A percentile compares a stretch with the other conserved stretches of the same genome.
Conservation (phyloP, 2,888 invertebrate genomes). For the Netelia melanura region DNA sequence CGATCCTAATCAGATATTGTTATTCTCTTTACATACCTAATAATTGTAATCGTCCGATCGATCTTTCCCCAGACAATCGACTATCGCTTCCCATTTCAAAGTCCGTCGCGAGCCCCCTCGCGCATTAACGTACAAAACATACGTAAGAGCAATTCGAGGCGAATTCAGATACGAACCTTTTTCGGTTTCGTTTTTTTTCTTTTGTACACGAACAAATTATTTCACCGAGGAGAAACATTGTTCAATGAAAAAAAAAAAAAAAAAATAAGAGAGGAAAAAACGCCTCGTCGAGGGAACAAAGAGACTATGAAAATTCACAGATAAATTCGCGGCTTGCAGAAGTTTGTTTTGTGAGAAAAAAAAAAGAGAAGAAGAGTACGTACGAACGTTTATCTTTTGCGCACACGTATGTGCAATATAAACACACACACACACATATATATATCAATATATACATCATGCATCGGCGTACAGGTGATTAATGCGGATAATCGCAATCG, state of each 20-base stretch:
- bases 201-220: too few species aligned
- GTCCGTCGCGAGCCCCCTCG: not conserved
- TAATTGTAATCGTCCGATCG: not conserved
- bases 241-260: not conserved
- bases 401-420: not conserved
- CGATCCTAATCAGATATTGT: too few species aligned
- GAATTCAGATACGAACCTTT: not conserved
- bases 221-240: not conserved
- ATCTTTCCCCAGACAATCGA: not conserved
- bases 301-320: conserved; percentile 45
- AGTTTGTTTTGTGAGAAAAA: conserved; percentile 41
- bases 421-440: not conserved
- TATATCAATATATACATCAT: not conserved
- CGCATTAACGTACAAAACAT: not conserved
- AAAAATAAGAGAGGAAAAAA: not conserved
- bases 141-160: not conserved
- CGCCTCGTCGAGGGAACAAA: conserved; percentile 27
- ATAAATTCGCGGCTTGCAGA: conserved; percentile 25
- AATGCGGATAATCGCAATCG: conserved; percentile 54
- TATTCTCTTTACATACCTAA: not conserved
- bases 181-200: too few species aligned
- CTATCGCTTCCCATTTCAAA: conserved; percentile 11
- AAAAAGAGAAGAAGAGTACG: not conserved
- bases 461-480: conserved; percentile 20
- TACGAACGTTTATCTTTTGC: not conserved